Evolutionary conservation across 2,113 vertebrate species (phyloP), one percentile per base, ranked within the genome.

Genomic region (Scomber colias): DNA sequence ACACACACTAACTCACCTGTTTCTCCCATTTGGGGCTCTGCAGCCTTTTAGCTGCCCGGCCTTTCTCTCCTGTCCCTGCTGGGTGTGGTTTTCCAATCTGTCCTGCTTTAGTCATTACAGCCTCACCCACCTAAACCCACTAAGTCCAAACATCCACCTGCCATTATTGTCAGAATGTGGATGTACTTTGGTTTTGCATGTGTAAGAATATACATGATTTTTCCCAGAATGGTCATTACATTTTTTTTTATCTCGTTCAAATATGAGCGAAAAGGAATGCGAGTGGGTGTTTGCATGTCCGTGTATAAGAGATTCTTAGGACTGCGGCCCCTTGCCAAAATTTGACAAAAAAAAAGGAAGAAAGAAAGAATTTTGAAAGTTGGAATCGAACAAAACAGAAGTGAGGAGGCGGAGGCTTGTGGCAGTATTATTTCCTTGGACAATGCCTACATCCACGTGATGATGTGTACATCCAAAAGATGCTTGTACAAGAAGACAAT

Each of bases 61-160:
- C 77, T 85, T 83, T 78, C 78, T 85, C 78, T 74, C 51, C 56
- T 72, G 78, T 86, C 87, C 85, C 80, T 0, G 46, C 75, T 79
- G 84, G 87, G 87, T 85, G 86, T 84, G 89, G 86, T 87, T 90
- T 91, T 92, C 78, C 84, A 84, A 88, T 77, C 81, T 61, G 75
- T 79, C 67, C 91, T 92, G 92, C 77, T 91, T 85, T 71, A 72
- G 77, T 81, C 89, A 75, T 91, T 84, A 87, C 60, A 70, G 77
- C 84, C 35, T 82, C 82, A 81, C 78, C 72, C 84, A 71, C 60
- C 49, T 73, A 54, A 54, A 68, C n/a, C 11, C 1, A 9, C 48
- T 56, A 45, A 53, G 73, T 45, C 70, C 79, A 77, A 71, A 79
- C 70, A 73, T 87, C 78, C 87, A 86, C 84, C 88, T 87, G 82